These are phyloP conservation scores for Anorthoa munda DNA, from an alignment of 2,888 invertebrate species.

Conservation along the genomic window DNA sequence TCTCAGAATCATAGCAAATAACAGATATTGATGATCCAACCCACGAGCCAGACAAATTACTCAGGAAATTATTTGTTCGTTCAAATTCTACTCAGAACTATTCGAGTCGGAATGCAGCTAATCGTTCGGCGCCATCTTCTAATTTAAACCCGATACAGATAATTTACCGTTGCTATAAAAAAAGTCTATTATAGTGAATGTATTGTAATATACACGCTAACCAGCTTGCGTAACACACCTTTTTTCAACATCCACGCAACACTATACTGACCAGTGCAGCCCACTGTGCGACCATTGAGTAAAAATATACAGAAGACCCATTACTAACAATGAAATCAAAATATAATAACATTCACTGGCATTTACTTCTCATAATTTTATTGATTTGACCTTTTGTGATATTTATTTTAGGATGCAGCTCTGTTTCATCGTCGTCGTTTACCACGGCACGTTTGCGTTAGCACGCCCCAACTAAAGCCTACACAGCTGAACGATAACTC, in stretches of 20 bases:
- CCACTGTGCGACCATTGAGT: constrained; percentile 7
- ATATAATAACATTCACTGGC: background rate
- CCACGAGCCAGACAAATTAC: constrained; percentile 37
- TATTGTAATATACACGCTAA: constrained; percentile 47
- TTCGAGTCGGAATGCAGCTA: constrained; percentile 47
- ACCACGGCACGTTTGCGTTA: constrained; percentile 49
- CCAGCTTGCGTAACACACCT: constrained; percentile 44
- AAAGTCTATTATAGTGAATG: constrained; percentile 50
- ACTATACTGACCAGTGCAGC: background rate
- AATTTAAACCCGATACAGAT: constrained; percentile 53
- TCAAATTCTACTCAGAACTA: constrained; percentile 18
- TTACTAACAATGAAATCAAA: background rate
- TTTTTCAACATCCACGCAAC: background rate
- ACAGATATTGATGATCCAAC: background rate
- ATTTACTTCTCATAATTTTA: constrained; percentile 1
- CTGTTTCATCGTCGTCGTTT: constrained; percentile 1
- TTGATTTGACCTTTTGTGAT: constrained; percentile 26
- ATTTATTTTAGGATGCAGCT: constrained; percentile 16
- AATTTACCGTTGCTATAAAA: constrained; percentile 56
- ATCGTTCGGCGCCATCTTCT: constrained; percentile 52
- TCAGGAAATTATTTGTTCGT: constrained; percentile 13
- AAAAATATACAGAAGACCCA: background rate
- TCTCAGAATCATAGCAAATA: constrained; percentile 31
- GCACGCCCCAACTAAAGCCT: constrained; percentile 40
- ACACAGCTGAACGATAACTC: constrained; percentile 48